Conservation (phyloP, 1,140 invertebrate genomes). For the Brachionus asplanchnoidis region DNA sequence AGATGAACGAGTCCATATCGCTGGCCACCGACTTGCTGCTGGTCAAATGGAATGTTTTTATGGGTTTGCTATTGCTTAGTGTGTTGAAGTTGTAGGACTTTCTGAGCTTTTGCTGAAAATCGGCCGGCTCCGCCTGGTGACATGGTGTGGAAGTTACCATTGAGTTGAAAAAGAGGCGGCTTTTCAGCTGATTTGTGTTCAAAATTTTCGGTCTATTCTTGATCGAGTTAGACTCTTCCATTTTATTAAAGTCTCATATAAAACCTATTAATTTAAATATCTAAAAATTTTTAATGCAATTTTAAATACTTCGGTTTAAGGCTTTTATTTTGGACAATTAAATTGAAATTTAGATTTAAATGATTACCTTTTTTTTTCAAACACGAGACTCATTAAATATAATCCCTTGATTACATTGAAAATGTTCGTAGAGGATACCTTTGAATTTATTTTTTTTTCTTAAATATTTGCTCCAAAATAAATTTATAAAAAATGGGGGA, state of each 20-base stretch:
- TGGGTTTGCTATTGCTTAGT: neutral
- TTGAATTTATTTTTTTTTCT: neutral
- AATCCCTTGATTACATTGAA: neutral
- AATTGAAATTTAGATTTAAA: neutral
- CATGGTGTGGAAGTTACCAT: neutral
- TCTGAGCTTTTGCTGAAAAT: neutral
- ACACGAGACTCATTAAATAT: neutral
- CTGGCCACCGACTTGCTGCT: neutral
- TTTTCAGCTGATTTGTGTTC: neutral
- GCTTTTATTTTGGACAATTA: neutral
- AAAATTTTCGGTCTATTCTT: neutral
- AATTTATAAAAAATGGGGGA: neutral
- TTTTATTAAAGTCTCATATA: neutral
- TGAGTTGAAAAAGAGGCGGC: neutral
- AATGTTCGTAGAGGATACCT: neutral
- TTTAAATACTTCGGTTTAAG: neutral
- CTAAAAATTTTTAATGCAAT: neutral
- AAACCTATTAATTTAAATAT: neutral
- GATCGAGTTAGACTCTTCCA: slow-evolving; percentile 7
- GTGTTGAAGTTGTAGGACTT: slow-evolving; percentile 26
- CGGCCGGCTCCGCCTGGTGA: neutral
- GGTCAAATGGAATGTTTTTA: slow-evolving; percentile 10
- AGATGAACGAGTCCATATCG: slow-evolving; percentile 12
- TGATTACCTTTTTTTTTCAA: neutral
- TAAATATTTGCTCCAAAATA: neutral